Evolutionary conservation across 2,113 vertebrate genomes (phyloP), one percentile per base, ranked within the genome.

Genomic region (Gambusia holbrooki): DNA sequence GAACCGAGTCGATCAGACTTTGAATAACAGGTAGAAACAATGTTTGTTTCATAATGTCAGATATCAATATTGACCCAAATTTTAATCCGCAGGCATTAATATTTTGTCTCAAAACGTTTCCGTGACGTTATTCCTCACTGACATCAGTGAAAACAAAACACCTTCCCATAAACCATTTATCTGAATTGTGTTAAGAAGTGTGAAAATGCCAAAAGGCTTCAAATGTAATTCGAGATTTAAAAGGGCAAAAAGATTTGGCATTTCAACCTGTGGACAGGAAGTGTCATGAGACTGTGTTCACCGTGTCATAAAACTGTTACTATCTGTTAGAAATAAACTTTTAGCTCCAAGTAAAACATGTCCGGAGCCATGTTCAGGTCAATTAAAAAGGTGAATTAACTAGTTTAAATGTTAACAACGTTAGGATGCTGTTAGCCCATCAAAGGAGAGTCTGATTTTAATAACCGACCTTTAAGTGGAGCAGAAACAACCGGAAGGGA

Each of bases 41-140:
- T 35, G 8, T 33, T 12, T 42, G 10, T 40, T 40, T 40, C 12
- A 40, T 42, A 13, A 12, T 42, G 40, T 42, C 40, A 42, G 13
- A 42, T 42, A 42, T 42, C 40, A 14, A 42, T 42, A 4, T 14
- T 42, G 0, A 14, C 12, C 40, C 37, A 7, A 22, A 17, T 7
- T 51, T 51, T 22, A 51, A 22, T 17, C 5, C 0, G 0, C 45
- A 48, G 14, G 19, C 14, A 48, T 19, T 1, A 15, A 51, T 19
- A 19, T 13, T 51, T 28, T 69, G 42, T 74, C 73, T 68, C 58
- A 84, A 79, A 61, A 86, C 42, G 10, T 58, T 73, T 90, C 78
- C 80, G 88, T 88, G 82, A 90, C 90, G 91, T 84, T 77, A 48
- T 48, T 70, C 32, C 28, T 37, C 60, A 60, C 28, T 45, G n/a